phyloP scores from a whole-genome alignment of 2,888 invertebrate genomes.

The Fragum sueziense region DNA sequence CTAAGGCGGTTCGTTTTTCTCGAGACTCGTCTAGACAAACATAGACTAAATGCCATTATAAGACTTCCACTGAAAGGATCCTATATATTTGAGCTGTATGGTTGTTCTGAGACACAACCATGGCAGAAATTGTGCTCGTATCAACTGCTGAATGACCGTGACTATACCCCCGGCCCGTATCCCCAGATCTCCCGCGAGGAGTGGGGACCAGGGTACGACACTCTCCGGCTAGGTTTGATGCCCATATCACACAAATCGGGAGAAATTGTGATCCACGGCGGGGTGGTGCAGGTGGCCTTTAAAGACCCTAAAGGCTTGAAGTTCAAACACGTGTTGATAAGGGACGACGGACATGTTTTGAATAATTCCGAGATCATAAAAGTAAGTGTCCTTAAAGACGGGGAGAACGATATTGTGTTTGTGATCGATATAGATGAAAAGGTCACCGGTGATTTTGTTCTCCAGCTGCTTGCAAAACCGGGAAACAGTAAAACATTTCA shows the following conservation, averaged over 20 bases:
- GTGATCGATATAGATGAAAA: slow-evolving; percentile 50
- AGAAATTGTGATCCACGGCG: slow-evolving; percentile 40
- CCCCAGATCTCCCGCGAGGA: slow-evolving; percentile 51
- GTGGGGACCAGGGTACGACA: slow-evolving; percentile 55
- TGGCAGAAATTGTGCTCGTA: slow-evolving; percentile 41
- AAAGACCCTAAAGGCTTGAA: slow-evolving; percentile 33
- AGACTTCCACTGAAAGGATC: slow-evolving; percentile 46
- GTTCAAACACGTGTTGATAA: slow-evolving; percentile 28
- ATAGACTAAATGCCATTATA: slow-evolving; percentile 28
- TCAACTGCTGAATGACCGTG: slow-evolving; percentile 35
- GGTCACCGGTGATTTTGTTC: slow-evolving; percentile 30
- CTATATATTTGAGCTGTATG: slow-evolving; percentile 44
- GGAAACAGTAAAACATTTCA: slow-evolving; percentile 24
- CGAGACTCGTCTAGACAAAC: slow-evolving; percentile 37
- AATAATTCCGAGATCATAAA: slow-evolving; percentile 26
- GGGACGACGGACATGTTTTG: slow-evolving; percentile 24
- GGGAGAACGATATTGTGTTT: slow-evolving; percentile 48
- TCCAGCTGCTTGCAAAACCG: slow-evolving; percentile 41
- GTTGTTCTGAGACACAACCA: background rate
- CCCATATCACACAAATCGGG: slow-evolving; percentile 43
- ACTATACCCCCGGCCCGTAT: slow-evolving; percentile 24
- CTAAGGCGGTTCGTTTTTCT: slow-evolving; percentile 46
- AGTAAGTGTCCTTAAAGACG: slow-evolving; percentile 46
- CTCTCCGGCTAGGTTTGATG: slow-evolving; percentile 28
- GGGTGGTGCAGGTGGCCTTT: slow-evolving; percentile 46